Evolutionary conservation across 92 coral and sea anemone genomes (phyloP), one percentile per base, ranked within the genome.

Genomic region (Zoanthus sansibaricus): DNA sequence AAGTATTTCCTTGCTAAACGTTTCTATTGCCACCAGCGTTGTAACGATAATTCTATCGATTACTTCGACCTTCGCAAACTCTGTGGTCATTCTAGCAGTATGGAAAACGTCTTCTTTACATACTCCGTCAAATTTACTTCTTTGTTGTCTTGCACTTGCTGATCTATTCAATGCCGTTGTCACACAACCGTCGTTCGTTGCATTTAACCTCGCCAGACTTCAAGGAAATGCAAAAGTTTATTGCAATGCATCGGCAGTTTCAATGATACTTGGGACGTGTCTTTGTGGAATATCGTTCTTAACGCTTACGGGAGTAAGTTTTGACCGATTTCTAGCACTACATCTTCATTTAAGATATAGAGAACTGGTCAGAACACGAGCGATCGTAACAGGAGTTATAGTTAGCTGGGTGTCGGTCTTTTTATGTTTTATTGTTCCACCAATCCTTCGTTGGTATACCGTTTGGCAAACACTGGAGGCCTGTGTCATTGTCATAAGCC

Each of bases 201-300:
- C 46, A 1, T 77, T 56, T 59, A 77, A 58, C 9, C 32, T 77
- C 15, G 82, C 82, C 17, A 59, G 82, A 58, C 31, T 77, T 56
- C 82, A 55, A 32, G 82, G 82, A n/a, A 77, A 77, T 42, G 70
- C 33, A 5, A 59, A 56, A 48, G 21, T 58, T 12, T 77, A 77
- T 13, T 77, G 82, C 82, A 77, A 77, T 14, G 82, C 25, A 15
- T 77, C 82, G 15, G 82, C 69, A 13, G 52, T 77, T 6, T 68
- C 82, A 30, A 32, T 77, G 31, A 54, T 77, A 10, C 67, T 77
- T 30, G 82, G 82, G 4, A 56, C 82, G 32, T 77, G 1, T 42
- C 51, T 77, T 21, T 77, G 82, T 58, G 82, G 82, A 58, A 20
- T 31, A 25, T 77, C 82, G 69, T 77, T 77, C 47, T 77, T 77